Evolutionary conservation across 2,113 vertebrate genomes (phyloP).

Genomic region (Sturnus vulgaris): DNA sequence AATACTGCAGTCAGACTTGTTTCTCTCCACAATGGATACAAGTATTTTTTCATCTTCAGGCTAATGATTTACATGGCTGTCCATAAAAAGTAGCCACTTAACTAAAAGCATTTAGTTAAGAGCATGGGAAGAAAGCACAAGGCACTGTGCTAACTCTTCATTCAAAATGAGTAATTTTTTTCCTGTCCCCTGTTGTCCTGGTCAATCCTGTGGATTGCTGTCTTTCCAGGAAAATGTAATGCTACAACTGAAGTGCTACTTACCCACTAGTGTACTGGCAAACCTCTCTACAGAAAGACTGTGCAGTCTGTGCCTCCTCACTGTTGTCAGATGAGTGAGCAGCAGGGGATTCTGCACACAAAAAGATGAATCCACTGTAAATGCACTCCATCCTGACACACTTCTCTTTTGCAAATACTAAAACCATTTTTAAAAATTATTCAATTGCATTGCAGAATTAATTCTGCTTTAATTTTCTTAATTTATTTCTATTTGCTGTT

Average conservation of each 20-base stretch:
- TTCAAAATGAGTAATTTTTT: background rate
- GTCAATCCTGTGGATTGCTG: background rate
- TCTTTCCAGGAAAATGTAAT: background rate
- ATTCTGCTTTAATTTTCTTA: background rate
- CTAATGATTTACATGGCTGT: background rate
- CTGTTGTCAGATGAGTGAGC: constrained; percentile 72
- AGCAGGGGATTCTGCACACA: constrained; percentile 72
- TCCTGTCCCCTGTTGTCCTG: background rate
- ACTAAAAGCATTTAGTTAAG: background rate
- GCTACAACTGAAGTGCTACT: background rate
- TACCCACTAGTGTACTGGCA: constrained; percentile 81
- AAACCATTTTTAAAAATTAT: background rate
- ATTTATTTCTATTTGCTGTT: background rate
- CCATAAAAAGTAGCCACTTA: background rate
- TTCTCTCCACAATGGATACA: background rate
- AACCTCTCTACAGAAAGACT: constrained; percentile 77
- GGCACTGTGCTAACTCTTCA: background rate
- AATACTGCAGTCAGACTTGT: background rate
- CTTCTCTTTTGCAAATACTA: background rate
- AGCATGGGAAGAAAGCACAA: background rate
- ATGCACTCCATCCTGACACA: background rate
- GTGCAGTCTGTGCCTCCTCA: constrained; percentile 81
- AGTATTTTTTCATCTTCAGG: background rate
- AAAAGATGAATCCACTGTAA: background rate
- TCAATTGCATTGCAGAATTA: background rate